Evolutionary conservation across 2,113 vertebrate genomes (phyloP), one percentile per base, ranked within the genome.

Genomic region (Microcebus lehilahytsara): DNA sequence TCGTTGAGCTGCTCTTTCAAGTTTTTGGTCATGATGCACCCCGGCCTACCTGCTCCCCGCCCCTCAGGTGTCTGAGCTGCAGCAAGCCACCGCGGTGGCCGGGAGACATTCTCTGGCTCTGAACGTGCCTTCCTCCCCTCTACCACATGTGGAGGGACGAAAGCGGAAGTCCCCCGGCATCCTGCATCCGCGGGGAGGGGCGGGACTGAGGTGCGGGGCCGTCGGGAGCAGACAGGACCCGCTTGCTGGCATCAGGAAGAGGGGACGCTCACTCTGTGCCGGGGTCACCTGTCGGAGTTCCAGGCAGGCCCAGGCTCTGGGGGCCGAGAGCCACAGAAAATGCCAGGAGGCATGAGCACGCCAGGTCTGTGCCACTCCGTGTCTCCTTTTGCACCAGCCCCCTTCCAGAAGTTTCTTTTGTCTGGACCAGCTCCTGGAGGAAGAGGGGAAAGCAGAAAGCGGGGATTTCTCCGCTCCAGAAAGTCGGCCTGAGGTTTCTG

Each of bases 151-250:
- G 30, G 3, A 46, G 11, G 53, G 2, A 2, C 6, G 20, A 53
- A 49, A 66, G 42, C 32, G 6, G 19, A 30, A 5, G 27, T 17
- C 27, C 79, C 6, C 0, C 0, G 53, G 23, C 13, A 4, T 34
- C 5, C 0, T 17, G 51, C 8, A 3, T 23, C 83, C 3, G 0
- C 2, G 30, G 53, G 72, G 27, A 13, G 34, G 42, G 51, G 30
- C 11, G 8, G 19, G 20, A 6, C 11, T 14, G n/a, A 60, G 23
- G 4, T 9, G 58, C 60, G 32, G 34, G 77, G 13, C 22, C 46
- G 2, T 49, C 1, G 25, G 42, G 22, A 20, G 66, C 20, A 37
- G 78, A 3, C 27, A 6, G 49, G 56, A 34, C 46, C 40, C 22
- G 3, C 37, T 42, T 71, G 1, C 49, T 49, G 49, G 0, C 34